Conservation (phyloP, 2,113 vertebrate genomes). For the Xenus cinereus region DNA sequence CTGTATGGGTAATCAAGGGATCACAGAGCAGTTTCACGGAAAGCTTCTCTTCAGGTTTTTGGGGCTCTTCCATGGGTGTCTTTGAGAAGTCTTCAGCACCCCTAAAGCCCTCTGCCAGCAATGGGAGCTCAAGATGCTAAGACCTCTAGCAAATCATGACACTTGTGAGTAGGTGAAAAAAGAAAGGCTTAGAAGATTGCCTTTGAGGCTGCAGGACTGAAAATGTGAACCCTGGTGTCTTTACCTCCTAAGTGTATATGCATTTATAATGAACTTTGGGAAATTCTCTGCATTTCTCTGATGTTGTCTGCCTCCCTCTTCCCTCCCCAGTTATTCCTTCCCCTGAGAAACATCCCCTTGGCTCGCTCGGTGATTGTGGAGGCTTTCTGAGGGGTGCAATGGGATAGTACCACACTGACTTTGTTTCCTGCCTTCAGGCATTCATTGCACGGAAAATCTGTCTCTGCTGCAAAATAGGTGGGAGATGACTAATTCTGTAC, state of each 20-base stretch:
- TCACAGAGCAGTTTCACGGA: neutral
- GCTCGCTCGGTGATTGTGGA: neutral
- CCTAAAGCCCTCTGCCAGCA: neutral
- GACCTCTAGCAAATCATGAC: neutral
- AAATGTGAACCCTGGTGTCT: neutral
- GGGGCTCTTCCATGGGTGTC: neutral
- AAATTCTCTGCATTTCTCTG: neutral
- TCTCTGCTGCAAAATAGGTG: neutral
- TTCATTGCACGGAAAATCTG: neutral
- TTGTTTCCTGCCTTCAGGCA: neutral
- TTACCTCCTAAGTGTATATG: neutral
- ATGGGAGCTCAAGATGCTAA: neutral
- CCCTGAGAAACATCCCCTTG: neutral
- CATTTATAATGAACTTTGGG: neutral
- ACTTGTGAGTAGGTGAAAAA: neutral
- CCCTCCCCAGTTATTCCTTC: neutral
- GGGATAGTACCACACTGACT: neutral
- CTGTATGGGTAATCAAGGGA: neutral
- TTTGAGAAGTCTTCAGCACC: neutral
- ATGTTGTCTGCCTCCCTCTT: neutral
- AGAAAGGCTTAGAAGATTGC: neutral
- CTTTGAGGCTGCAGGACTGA: neutral
- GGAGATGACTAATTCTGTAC: neutral
- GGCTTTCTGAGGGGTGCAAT: neutral
- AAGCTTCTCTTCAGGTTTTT: neutral